A percentile compares a stretch with the other conserved stretches of the same genome.
Evolutionary conservation across 1,140 invertebrate species (phyloP).

Genomic region (Bombyx mori): DNA sequence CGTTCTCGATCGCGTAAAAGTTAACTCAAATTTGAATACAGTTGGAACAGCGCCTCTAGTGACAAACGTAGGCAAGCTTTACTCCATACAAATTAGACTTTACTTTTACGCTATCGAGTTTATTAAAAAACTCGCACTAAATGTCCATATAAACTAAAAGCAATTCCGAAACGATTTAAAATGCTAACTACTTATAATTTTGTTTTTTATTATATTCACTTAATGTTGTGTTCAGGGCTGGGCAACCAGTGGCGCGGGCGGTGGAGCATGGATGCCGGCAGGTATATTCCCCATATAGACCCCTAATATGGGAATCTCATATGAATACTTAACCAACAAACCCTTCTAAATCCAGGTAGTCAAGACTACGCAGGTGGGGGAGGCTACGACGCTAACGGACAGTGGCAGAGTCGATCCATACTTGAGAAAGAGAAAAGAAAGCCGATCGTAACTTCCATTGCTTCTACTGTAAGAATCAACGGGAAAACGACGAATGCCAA

Average conservation of each 20-base stretch:
- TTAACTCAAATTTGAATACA: too few relatives aligned
- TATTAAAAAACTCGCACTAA: too few relatives aligned
- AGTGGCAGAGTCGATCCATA: slow-evolving; percentile 62
- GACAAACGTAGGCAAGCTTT: too few relatives aligned
- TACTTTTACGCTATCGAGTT: too few relatives aligned
- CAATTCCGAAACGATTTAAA: too few relatives aligned
- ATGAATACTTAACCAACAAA: slow-evolving; percentile 18
- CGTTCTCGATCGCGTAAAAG: too few relatives aligned
- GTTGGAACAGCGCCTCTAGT: too few relatives aligned
- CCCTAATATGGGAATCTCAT: slow-evolving; percentile 13
- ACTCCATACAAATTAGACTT: too few relatives aligned
- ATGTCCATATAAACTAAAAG: too few relatives aligned
- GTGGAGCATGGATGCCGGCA: slow-evolving; percentile 56
- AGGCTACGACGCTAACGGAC: slow-evolving; percentile 60
- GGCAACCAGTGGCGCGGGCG: slow-evolving; percentile 39
- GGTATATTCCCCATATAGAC: slow-evolving; percentile 46
- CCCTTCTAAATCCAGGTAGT: slow-evolving; percentile 36
- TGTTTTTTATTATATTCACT: slow-evolving; percentile 6
- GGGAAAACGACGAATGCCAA: slow-evolving; percentile 3
- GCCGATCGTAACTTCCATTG: slow-evolving; percentile 30
- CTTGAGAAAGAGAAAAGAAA: slow-evolving; percentile 30
- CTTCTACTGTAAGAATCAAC: slow-evolving; percentile 23
- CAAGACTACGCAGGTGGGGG: slow-evolving; percentile 42
- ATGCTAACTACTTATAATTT: neutral
- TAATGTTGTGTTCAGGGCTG: slow-evolving; percentile 31